Evolutionary conservation across 2,888 invertebrate species (phyloP).

Genomic region (Drosophila koepferae): DNA sequence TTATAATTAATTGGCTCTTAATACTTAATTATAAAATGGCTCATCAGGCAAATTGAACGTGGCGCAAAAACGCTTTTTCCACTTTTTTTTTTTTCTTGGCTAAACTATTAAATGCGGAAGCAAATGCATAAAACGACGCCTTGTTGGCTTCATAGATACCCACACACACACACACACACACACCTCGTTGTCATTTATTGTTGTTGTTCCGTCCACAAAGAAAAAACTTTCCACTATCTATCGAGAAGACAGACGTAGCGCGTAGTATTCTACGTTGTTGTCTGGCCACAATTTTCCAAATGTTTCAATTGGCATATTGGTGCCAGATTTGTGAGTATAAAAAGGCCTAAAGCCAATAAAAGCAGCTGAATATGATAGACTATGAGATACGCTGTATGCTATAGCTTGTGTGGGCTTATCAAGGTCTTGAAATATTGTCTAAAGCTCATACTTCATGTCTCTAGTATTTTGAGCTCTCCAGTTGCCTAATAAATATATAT

Average conservation of each 20-base stretch:
- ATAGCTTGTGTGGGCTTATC: background rate
- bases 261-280: slow-evolving; percentile 21
- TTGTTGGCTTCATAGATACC: slow-evolving; percentile 22
- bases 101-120: slow-evolving; percentile 53
- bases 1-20: slow-evolving; percentile 32
- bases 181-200: slow-evolving; percentile 16
- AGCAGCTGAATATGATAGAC: background rate
- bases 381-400: background rate
- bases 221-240: slow-evolving; percentile 51
- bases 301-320: slow-evolving; percentile 63
- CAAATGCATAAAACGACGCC: slow-evolving; percentile 29
- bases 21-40: slow-evolving; percentile 43
- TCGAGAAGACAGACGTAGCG: background rate
- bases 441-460: background rate
- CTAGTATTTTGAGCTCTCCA: background rate
- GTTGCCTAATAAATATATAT: too few relatives aligned
- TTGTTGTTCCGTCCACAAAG: slow-evolving; percentile 10
- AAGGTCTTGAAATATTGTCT: background rate
- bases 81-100: slow-evolving; percentile 35
- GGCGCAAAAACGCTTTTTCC: slow-evolving; percentile 26
- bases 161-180: slow-evolving; percentile 7
- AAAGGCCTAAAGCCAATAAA: slow-evolving; percentile 32
- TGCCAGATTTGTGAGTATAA: slow-evolving; percentile 57
- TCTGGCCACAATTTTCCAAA: slow-evolving; percentile 43
- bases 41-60: slow-evolving; percentile 54